Percentiles rank a stretch among this genome's conserved stretches.
These are phyloP conservation scores for Meteorus cinctellus DNA, from an alignment of 2,888 invertebrate species.

Conservation along the genomic window DNA sequence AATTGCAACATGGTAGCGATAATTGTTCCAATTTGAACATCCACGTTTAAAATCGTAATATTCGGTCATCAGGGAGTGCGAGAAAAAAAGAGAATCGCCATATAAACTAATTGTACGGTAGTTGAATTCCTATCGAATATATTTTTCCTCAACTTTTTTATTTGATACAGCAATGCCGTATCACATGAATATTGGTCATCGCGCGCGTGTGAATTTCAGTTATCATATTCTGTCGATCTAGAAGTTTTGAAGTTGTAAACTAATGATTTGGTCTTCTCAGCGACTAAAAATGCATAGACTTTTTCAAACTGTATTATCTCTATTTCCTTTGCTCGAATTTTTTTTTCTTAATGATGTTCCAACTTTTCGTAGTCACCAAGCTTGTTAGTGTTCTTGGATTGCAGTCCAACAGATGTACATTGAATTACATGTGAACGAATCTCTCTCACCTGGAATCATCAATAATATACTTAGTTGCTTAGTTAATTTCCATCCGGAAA, in stretches of 20 bases:
- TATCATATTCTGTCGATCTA: neutral
- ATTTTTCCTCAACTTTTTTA: neutral
- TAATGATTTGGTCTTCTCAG: constrained; percentile 7
- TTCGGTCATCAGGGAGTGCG: neutral
- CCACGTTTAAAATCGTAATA: neutral
- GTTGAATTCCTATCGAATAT: neutral
- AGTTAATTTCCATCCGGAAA: neutral
- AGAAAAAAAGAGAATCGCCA: neutral
- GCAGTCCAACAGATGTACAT: constrained; percentile 21
- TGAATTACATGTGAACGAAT: neutral
- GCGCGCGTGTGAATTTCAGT: neutral
- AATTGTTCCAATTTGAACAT: neutral
- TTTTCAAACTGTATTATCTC: neutral
- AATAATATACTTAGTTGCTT: constrained; percentile 39
- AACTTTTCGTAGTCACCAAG: neutral
- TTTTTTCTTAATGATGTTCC: neutral
- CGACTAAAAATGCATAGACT: neutral
- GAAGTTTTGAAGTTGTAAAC: neutral
- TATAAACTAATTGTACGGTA: neutral
- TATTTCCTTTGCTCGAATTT: neutral
- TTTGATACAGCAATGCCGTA: neutral
- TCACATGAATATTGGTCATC: neutral
- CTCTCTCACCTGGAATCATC: constrained; percentile 45
- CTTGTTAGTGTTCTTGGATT: neutral
- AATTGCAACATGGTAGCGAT: neutral